A percentile compares a stretch with the other conserved stretches of the same genome.
phyloP scores from a whole-genome alignment of 1,140 invertebrate genomes.

The Hypothenemus hampei region DNA sequence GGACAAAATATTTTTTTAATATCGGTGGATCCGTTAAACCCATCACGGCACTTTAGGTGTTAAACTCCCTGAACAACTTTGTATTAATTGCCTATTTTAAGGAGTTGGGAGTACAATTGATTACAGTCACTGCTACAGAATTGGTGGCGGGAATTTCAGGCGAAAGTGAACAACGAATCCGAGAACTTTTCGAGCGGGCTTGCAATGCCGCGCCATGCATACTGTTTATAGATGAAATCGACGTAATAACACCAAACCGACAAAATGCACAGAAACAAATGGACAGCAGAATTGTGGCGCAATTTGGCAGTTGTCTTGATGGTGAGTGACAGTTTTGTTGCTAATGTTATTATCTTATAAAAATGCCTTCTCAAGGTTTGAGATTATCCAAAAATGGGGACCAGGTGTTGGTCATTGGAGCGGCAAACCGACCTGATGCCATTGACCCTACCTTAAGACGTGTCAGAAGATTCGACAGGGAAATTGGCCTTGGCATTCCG shows the following conservation, averaged over 20 bases:
- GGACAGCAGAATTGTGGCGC: slow-evolving; percentile 91
- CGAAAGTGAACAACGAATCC: slow-evolving; percentile 89
- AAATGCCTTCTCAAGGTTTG: slow-evolving; percentile 49
- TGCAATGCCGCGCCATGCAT: slow-evolving; percentile 70
- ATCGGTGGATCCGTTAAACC: no score
- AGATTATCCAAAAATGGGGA: slow-evolving; percentile 56
- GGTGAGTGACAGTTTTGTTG: no score
- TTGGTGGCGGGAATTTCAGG: slow-evolving; percentile 88
- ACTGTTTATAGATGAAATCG: slow-evolving; percentile 93
- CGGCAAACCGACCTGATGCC: slow-evolving; percentile 89
- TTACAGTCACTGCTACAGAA: slow-evolving; percentile 87
- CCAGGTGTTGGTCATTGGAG: slow-evolving; percentile 84
- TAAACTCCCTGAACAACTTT: no score
- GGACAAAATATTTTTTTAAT: no score
- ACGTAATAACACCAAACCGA: slow-evolving; percentile 81
- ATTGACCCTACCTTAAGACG: slow-evolving; percentile 89
- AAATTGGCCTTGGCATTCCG: slow-evolving; percentile 91
- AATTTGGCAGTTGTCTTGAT: slow-evolving; percentile 85
- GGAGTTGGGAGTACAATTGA: slow-evolving; percentile 64
- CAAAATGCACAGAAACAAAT: slow-evolving; percentile 89
- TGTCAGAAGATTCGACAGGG: slow-evolving; percentile 88
- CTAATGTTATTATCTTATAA: background rate
- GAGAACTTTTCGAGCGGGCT: slow-evolving; percentile 86
- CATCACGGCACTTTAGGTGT: no score
- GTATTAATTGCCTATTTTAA: no score